Conservation (phyloP, 2,888 invertebrate species). For the Heteromyza rotundicornis region DNA sequence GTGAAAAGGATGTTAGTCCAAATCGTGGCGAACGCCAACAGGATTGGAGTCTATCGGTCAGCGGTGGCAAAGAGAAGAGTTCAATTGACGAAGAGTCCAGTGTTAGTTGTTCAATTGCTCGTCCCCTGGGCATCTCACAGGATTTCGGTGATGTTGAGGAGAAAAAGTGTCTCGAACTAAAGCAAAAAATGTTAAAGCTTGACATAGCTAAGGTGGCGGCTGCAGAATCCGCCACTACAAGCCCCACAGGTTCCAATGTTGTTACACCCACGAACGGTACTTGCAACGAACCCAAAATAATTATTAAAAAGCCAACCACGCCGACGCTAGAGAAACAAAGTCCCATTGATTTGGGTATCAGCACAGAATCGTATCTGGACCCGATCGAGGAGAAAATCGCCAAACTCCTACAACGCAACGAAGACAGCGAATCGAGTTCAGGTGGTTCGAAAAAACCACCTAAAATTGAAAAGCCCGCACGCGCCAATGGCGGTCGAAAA, state of each 20-base stretch:
- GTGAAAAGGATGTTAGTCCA: conserved; percentile 75
- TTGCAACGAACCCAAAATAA: conserved; percentile 47
- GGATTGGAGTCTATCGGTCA: conserved; percentile 64
- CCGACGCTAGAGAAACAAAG: conserved; percentile 71
- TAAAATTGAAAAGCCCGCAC: conserved; percentile 62
- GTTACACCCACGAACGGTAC: conserved; percentile 49
- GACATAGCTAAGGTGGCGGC: conserved; percentile 63
- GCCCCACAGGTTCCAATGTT: conserved; percentile 63
- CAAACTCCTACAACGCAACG: conserved; percentile 61
- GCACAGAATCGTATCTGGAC: conserved; percentile 63
- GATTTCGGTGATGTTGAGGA: conserved; percentile 72
- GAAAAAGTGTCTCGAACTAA: conserved; percentile 65
- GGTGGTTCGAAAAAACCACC: conserved; percentile 67
- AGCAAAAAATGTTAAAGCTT: conserved; percentile 69
- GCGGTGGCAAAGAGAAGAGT: conserved; percentile 68
- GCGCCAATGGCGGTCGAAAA: conserved; percentile 56
- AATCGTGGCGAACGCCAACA: conserved; percentile 59
- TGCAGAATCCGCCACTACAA: conserved; percentile 61
- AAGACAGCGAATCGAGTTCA: conserved; percentile 70
- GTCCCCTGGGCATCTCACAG: conserved; percentile 79
- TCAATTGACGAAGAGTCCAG: conserved; percentile 76
- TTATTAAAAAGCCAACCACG: conserved; percentile 61
- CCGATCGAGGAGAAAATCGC: conserved; percentile 63
- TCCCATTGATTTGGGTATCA: conserved; percentile 69
- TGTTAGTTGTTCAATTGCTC: conserved; percentile 79